Conservation (phyloP, 2,113 vertebrate species). For the Saguinus midas region DNA sequence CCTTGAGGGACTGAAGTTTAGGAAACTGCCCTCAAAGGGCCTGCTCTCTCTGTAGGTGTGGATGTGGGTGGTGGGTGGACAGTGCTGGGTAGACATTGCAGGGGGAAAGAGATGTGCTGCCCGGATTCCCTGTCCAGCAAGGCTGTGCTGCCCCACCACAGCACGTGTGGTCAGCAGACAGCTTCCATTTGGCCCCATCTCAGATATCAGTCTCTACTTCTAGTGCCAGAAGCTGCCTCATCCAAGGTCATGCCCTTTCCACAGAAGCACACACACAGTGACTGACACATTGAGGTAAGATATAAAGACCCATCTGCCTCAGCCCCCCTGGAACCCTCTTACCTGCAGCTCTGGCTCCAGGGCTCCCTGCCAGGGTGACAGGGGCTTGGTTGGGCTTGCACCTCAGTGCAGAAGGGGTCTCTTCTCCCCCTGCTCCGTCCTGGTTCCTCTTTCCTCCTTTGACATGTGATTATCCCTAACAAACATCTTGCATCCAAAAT, state of each 20-base stretch:
- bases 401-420: neutral
- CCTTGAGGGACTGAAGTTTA: neutral
- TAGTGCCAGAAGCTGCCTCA: neutral
- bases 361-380: neutral
- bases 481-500: neutral
- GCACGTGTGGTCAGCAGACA: neutral
- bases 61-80: neutral
- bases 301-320: neutral
- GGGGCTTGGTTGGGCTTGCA: too few species aligned
- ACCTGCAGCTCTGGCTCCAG: neutral
- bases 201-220: neutral
- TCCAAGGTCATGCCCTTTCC: neutral
- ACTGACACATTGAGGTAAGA: neutral
- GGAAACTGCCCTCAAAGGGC: neutral
- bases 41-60: neutral
- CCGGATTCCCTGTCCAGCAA: neutral
- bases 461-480: rapidly evolving
- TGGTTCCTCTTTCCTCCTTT: neutral
- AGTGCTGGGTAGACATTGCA: too few species aligned
- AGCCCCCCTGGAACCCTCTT: neutral
- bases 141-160: neutral
- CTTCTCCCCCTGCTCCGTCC: neutral
- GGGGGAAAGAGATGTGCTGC: neutral
- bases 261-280: neutral
- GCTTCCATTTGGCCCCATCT: neutral